Conservation (phyloP, 2,797 vertebrate species). For the Danio choprae region DNA sequence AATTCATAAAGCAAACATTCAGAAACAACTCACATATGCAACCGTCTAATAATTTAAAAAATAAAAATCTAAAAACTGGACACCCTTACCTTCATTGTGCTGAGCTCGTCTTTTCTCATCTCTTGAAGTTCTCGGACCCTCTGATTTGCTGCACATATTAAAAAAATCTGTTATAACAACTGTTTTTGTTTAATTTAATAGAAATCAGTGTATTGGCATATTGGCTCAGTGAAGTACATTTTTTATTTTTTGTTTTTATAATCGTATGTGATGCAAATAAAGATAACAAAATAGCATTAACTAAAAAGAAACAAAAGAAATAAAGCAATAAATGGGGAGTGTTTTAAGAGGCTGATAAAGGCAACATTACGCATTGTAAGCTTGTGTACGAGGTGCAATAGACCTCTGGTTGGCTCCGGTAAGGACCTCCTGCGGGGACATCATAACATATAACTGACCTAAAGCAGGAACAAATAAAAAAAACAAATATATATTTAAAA, state of each 20-base stretch:
- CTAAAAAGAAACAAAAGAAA: conserved; percentile 19
- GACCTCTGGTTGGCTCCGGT: conserved; percentile 89
- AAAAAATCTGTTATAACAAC: background rate
- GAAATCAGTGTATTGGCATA: background rate
- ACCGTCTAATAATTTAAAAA: too few species aligned
- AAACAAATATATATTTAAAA: background rate
- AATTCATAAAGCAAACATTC: background rate
- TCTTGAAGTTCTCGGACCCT: conserved; percentile 76
- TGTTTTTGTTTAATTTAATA: background rate
- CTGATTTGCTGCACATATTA: conserved; percentile 46
- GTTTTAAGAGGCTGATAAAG: conserved; percentile 36
- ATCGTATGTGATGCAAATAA: background rate
- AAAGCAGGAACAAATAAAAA: conserved; percentile 23
- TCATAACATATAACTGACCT: conserved; percentile 97
- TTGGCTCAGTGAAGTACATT: background rate
- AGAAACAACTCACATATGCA: background rate
- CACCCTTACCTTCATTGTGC: conserved; percentile 82
- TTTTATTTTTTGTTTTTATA: background rate
- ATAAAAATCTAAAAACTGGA: background rate
- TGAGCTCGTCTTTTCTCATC: conserved; percentile 85
- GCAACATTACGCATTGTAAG: conserved; percentile 89
- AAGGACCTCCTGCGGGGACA: conserved; percentile 95
- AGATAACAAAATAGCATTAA: background rate
- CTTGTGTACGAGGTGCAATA: conserved; percentile 90
- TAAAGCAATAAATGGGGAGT: conserved; percentile 36